A percentile compares a stretch with the other conserved stretches of the same genome.
phyloP scores from a whole-genome alignment of 2,888 invertebrate species.

The Dryobotodes eremita region DNA sequence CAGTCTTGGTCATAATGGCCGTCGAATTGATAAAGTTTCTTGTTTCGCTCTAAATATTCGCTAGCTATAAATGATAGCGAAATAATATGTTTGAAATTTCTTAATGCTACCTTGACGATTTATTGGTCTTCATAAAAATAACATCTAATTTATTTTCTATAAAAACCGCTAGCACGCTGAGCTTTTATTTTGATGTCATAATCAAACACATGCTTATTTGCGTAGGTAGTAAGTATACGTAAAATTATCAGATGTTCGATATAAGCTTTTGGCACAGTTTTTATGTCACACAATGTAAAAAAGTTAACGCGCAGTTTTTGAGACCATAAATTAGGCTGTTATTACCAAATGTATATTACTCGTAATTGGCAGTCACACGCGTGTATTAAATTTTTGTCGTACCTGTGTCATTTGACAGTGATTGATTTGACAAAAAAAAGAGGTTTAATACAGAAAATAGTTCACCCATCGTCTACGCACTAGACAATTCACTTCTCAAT shows the following conservation, averaged over 20 bases:
- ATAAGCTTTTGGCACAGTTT: constrained; percentile 11
- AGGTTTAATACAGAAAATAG: not conserved
- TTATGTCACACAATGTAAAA: constrained; percentile 5
- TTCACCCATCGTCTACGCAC: constrained; percentile 12
- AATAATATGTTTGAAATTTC: not conserved
- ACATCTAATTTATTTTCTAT: not conserved
- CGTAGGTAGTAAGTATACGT: not conserved
- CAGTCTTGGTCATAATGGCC: not conserved
- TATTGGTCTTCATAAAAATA: not conserved
- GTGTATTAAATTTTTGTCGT: constrained; percentile 15
- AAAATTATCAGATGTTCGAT: constrained; percentile 18
- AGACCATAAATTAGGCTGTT: constrained; percentile 21
- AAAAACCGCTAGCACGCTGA: constrained; percentile 14
- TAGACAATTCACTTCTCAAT: not conserved
- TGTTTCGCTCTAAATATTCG: not conserved
- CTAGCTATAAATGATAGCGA: not conserved
- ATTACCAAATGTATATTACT: constrained; percentile 5
- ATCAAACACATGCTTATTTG: not conserved
- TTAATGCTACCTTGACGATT: not conserved
- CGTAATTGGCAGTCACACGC: constrained; percentile 10
- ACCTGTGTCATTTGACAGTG: constrained; percentile 10
- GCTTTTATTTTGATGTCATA: constrained; percentile 15
- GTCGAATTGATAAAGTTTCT: not conserved
- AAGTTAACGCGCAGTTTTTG: constrained; percentile 11
- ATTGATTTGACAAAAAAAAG: constrained; percentile 31